Conservation (phyloP, 2,113 vertebrate species). For the Penelope pileata region DNA sequence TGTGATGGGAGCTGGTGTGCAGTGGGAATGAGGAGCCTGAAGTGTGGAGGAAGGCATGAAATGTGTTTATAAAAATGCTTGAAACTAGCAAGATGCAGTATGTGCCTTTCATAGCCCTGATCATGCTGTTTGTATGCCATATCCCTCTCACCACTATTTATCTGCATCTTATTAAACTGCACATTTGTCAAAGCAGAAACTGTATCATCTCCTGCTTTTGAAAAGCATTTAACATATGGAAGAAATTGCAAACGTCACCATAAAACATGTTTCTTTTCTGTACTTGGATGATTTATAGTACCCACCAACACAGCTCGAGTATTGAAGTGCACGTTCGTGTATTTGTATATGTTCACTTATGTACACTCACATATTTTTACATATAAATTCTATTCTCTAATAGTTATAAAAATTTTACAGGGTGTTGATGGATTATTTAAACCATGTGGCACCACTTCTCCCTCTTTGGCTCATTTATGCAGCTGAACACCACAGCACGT, state of each 20-base stretch:
- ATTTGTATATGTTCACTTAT: not conserved
- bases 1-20: not conserved
- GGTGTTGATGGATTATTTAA: not conserved
- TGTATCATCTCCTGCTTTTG: not conserved
- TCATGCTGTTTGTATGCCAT: not conserved
- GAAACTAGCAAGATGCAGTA: slow-evolving; percentile 1
- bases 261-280: not conserved
- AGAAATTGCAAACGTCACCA: not conserved
- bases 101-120: not conserved
- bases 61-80: not conserved
- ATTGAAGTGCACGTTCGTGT: not conserved
- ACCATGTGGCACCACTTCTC: not conserved
- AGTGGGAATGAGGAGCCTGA: slow-evolving; percentile 12
- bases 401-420: not conserved
- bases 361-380: not conserved
- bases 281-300: slow-evolving; percentile 10
- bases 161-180: slow-evolving; percentile 11
- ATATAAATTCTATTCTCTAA: not conserved
- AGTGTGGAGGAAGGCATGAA: slow-evolving; percentile 50
- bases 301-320: slow-evolving; percentile 4
- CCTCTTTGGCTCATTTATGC: not conserved
- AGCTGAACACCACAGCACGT: not conserved
- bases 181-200: not conserved
- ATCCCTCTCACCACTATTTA: not conserved
- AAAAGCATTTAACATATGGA: not conserved